Evolutionary conservation across 2,888 invertebrate species (phyloP), one percentile per base, ranked within the genome.

Genomic region (Holacanthella duospinosa): DNA sequence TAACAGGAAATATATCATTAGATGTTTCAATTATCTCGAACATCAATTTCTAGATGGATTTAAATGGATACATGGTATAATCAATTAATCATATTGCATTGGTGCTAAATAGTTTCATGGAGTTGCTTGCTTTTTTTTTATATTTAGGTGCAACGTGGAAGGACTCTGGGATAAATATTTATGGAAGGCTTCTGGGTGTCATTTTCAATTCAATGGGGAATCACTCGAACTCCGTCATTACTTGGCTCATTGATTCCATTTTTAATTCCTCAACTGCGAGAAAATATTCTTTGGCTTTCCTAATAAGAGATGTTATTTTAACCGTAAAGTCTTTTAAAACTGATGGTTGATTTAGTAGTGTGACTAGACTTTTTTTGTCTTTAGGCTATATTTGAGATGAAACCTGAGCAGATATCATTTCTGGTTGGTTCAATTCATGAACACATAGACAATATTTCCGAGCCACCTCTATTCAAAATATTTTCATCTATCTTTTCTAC

Each of bases 1-100:
- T 43, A 70, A 71, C 44, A 62, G 64, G n/a, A 63, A 59, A 66
- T 71, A 71, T 61, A 63, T 71, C 1, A 29, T 59, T 12, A 64
- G 66, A 26, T 68, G 66, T 12, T 68, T 71, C 58, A 60, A 62
- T n/a, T 66, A 66, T 43, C 59, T 71, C 6, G 55, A 62, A 12
- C 63, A 62, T 12, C 61, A 64, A 0, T 68, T 68, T 25, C 61
- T 61, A 28, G 67, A 66, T 29, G 66, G 66, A 6, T 66, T 71
- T 44, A 66, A 68, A 54, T 64, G 64, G 27, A 58, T 71, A 21
- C 29, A 64, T 55, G 64, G 70, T 70, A 65, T 44, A 25, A 21
- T 36, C 25, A 25, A 36, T 16, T 36, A 9, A 9, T 36, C 16
- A 36, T 36, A 6, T 28, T 55, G 61, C 68, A 71, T 57, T 71